Evolutionary conservation across 1,140 invertebrate species (phyloP).

Genomic region (Atta colombica): DNA sequence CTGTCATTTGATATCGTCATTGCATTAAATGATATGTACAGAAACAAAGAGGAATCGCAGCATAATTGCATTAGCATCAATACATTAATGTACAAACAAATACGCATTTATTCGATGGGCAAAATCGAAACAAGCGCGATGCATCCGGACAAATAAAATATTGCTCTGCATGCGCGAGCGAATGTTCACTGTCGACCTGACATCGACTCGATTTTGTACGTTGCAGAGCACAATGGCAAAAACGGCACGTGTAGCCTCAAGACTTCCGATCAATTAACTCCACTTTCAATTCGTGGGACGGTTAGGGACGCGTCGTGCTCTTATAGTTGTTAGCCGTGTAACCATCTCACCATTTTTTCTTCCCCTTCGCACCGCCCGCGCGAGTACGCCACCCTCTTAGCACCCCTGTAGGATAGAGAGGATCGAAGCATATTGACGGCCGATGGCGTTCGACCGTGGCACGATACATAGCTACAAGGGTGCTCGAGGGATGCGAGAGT

Average conservation of each 20-base stretch:
- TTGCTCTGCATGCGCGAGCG: slow-evolving; percentile 38
- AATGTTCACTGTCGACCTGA: slow-evolving; percentile 64
- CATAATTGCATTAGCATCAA: slow-evolving; percentile 35
- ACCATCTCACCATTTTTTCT: slow-evolving; percentile 46
- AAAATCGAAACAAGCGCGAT: slow-evolving; percentile 34
- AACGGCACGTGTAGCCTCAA: slow-evolving; percentile 82
- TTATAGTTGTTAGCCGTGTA: slow-evolving; percentile 71
- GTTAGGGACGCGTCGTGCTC: slow-evolving; percentile 67
- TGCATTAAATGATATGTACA: slow-evolving; percentile 37
- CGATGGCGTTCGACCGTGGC: slow-evolving; percentile 79
- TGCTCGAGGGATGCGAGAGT: slow-evolving; percentile 80
- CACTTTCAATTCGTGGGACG: slow-evolving; percentile 76
- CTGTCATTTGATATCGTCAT: slow-evolving; percentile 36
- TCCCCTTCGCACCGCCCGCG: background rate
- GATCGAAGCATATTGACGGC: slow-evolving; percentile 84
- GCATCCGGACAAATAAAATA: slow-evolving; percentile 70
- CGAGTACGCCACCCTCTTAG: slow-evolving; percentile 72
- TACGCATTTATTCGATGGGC: slow-evolving; percentile 34
- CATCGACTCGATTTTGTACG: slow-evolving; percentile 65
- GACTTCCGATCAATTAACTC: slow-evolving; percentile 84
- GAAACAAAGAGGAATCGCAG: background rate
- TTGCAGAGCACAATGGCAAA: slow-evolving; percentile 73
- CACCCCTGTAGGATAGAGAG: slow-evolving; percentile 70
- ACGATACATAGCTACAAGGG: slow-evolving; percentile 75
- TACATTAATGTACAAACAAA: slow-evolving; percentile 41